Evolutionary conservation across 2,113 vertebrate genomes (phyloP).

Genomic region (Pterocles gutturalis): DNA sequence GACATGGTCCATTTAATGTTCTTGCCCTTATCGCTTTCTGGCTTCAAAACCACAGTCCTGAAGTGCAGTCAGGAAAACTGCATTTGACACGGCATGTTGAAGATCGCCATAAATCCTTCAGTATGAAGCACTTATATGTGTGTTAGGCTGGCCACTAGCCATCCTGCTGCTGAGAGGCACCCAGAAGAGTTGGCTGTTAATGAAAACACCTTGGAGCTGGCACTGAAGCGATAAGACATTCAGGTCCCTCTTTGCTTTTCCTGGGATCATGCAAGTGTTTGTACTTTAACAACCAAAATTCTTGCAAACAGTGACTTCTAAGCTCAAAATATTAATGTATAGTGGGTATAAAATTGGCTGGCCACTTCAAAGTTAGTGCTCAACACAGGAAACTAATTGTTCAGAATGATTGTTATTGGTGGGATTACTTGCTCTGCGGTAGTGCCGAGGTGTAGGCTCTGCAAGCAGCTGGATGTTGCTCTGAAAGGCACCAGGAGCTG

Average conservation of each 20-base stretch:
- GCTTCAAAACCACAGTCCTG: not conserved
- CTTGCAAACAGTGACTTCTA: not conserved
- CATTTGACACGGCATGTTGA: not conserved
- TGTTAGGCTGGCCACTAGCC: not conserved
- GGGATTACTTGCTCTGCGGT: not conserved
- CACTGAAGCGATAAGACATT: not conserved
- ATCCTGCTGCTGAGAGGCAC: not conserved
- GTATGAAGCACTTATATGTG: fast-evolving
- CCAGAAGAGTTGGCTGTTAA: not conserved
- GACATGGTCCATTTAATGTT: not conserved
- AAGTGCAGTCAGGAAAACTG: not conserved
- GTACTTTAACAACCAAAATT: not conserved
- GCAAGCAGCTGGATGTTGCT: not conserved
- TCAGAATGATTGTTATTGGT: not conserved
- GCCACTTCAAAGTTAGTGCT: not conserved
- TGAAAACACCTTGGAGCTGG: not conserved
- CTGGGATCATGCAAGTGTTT: not conserved
- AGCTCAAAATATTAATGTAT: not conserved
- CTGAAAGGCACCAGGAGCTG: not conserved
- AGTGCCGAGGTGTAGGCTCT: not conserved
- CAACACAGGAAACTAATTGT: not conserved
- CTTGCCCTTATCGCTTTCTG: not conserved
- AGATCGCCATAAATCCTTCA: not conserved
- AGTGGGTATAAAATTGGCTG: not conserved
- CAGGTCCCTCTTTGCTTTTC: not conserved